Percentiles rank a stretch among this genome's conserved stretches.
phyloP scores from a whole-genome alignment of 2,113 vertebrate genomes.

The Seriola rivoliana region DNA sequence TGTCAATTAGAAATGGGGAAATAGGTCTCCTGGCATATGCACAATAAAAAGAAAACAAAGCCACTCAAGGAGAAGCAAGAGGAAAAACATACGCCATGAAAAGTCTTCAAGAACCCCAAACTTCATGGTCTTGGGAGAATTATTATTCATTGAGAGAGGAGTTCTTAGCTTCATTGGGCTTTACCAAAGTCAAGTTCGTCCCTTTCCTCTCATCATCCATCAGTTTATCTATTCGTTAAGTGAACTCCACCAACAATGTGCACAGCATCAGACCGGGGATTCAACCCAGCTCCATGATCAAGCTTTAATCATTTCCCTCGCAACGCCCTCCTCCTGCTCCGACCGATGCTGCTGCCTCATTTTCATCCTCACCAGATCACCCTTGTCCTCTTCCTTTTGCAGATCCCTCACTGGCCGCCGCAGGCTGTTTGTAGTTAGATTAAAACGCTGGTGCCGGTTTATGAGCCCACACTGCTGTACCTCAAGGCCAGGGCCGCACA shows the following conservation, averaged over 20 bases:
- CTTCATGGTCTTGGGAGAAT: conserved; percentile 22
- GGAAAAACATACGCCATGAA: neutral
- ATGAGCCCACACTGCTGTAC: conserved; percentile 9
- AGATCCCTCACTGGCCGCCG: conserved; percentile 17
- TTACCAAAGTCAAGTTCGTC: conserved; percentile 37
- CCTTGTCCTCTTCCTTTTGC: neutral
- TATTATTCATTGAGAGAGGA: conserved; percentile 22
- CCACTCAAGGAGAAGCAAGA: conserved; percentile 35
- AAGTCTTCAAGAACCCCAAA: conserved; percentile 42
- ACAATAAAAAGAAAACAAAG: conserved; percentile 59
- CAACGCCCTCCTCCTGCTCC: conserved; percentile 28
- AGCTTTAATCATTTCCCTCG: conserved; percentile 40
- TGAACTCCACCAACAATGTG: conserved; percentile 44
- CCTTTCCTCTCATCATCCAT: conserved; percentile 42
- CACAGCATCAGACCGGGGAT: neutral
- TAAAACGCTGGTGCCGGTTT: conserved; percentile 13
- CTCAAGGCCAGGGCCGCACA: conserved; percentile 17
- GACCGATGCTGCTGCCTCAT: conserved; percentile 37
- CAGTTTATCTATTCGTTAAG: conserved; percentile 36
- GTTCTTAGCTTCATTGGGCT: conserved; percentile 31
- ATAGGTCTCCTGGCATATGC: conserved; percentile 63
- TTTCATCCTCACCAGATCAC: conserved; percentile 47
- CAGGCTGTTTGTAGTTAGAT: conserved; percentile 40
- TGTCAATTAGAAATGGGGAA: conserved; percentile 80
- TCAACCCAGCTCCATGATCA: neutral